Evolutionary conservation across 2,113 vertebrate genomes (phyloP).

Genomic region (Cottus gobio): DNA sequence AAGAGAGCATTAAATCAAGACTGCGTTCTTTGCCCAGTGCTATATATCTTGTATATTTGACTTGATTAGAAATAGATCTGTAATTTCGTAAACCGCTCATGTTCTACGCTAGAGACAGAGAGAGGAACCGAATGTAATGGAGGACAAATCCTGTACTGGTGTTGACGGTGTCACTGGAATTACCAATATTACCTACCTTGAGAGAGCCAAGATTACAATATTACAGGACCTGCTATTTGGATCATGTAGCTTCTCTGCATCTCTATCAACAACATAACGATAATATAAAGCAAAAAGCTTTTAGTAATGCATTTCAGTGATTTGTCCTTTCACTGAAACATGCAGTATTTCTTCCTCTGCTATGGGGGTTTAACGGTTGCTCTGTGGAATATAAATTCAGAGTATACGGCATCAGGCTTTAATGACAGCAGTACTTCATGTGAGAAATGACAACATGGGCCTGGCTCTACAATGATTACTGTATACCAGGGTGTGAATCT

Average conservation of each 20-base stretch:
- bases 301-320: conserved; percentile 34
- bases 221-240: conserved; percentile 13
- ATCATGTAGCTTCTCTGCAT: conserved; percentile 32
- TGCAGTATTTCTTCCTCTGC: conserved; percentile 34
- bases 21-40: neutral
- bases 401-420: conserved; percentile 37
- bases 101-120: neutral
- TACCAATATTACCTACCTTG: conserved; percentile 13
- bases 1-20: neutral
- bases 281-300: conserved; percentile 28
- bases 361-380: conserved; percentile 13
- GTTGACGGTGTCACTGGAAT: neutral
- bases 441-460: conserved; percentile 34
- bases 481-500: conserved; percentile 23
- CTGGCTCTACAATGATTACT: conserved; percentile 15
- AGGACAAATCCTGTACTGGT: conserved; percentile 9
- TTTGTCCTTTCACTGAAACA: conserved; percentile 19
- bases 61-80: neutral
- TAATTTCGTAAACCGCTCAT: neutral
- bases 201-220: conserved; percentile 11
- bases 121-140: neutral
- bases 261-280: conserved; percentile 21
- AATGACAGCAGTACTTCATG: conserved; percentile 57
- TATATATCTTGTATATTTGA: neutral
- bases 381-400: conserved; percentile 46